Evolutionary conservation across 2,888 invertebrate species (phyloP), one percentile per base, ranked within the genome.

Genomic region (Phengaris alcon): DNA sequence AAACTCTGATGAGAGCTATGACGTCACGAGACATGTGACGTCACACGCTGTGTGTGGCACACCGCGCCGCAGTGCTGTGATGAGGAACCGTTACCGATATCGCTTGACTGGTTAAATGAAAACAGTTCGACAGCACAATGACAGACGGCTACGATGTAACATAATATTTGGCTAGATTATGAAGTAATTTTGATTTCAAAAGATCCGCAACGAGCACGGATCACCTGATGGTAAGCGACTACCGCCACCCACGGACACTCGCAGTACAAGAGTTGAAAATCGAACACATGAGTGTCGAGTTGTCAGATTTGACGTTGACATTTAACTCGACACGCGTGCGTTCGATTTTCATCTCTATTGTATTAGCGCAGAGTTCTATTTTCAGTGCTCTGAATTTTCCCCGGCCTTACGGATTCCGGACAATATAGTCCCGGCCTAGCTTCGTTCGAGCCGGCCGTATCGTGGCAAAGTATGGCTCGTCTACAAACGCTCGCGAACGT

Each of bases 91-190:
- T 59, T 59, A 59, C 10, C 35, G 35, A 59, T 59, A 12, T 22
- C 59, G 59, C 59, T 59, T 59, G 10, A 59, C 22, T 59, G 59
- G 22, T 22, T 10, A 59, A 9, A 59, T 59, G 59, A 22, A 52
- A 59, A 22, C 59, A 22, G 59, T 59, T 59, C 22, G 59, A 59
- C 59, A 57, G 15, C 15, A 59, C 22, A 59, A 59, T 59, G 59
- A 59, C 22, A 59, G 10, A 59, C 59, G 3, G 22, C 22, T 22
- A 59, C 59, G 59, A 59, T 59, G 22, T 59, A 35, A 10, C 4
- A 10, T 59, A 10, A 52, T 10, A 52, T 52, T 22, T 59, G 5
- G 22, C 57, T 59, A 59, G 15, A 59, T 22, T 22, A 22, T 22
- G 4, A 22, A 22, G 9, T 22, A 10, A 4, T 22, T 52, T 10